Percentiles rank a stretch among this genome's conserved stretches.
These are phyloP conservation scores for Lepeophtheirus nordmannii DNA, from an alignment of 2,888 invertebrate genomes.

Conservation along the genomic window DNA sequence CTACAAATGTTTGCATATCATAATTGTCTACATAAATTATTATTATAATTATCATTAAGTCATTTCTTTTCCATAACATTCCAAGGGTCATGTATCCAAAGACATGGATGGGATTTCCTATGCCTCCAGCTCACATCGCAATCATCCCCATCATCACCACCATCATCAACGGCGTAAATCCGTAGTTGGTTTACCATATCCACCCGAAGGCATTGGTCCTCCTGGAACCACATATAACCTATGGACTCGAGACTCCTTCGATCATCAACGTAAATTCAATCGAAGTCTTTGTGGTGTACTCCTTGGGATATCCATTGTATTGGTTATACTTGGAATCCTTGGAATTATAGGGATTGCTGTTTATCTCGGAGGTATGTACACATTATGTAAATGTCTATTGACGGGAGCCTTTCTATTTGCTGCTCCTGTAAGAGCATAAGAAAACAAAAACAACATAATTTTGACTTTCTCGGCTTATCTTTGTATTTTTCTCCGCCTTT, in stretches of 20 bases:
- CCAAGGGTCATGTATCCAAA: background rate
- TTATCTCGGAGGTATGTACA: conserved; percentile 28
- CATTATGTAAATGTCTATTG: background rate
- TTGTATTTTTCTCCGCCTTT: background rate
- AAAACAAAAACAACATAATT: background rate
- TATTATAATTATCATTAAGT: no score
- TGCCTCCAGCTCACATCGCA: conserved; percentile 10
- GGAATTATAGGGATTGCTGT: conserved; percentile 29
- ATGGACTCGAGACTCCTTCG: conserved; percentile 22
- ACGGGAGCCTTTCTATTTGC: no score
- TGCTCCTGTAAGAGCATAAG: no score
- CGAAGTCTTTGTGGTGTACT: conserved; percentile 28
- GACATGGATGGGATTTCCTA: conserved; percentile 23
- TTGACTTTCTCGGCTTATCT: conserved; percentile 8
- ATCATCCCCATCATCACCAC: no score
- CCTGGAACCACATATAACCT: conserved; percentile 13
- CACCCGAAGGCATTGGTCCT: conserved; percentile 14
- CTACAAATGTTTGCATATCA: no score
- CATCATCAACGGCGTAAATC: background rate
- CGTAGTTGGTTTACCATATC: conserved; percentile 1
- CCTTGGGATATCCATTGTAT: conserved; percentile 27
- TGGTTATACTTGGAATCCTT: conserved; percentile 28
- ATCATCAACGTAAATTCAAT: conserved; percentile 27
- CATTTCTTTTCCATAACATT: background rate
- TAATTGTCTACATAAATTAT: no score